Evolutionary conservation across 1,140 invertebrate genomes (phyloP), one percentile per base, ranked within the genome.

Genomic region (Drosophila azteca): DNA sequence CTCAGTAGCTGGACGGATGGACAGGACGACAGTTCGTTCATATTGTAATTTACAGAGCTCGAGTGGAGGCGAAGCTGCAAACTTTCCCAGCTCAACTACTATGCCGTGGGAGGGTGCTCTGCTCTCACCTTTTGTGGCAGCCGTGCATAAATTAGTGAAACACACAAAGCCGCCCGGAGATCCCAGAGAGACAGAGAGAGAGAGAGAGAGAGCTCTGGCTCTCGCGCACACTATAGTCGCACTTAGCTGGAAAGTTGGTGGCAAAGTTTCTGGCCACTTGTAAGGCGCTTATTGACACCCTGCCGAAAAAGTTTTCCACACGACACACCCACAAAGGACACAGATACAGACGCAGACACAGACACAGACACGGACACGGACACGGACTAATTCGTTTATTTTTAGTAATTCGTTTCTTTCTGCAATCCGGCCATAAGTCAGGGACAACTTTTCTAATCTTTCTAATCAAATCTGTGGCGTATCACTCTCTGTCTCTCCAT

Each of bases 11-110:
- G 17, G 29, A 6, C 7, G 29, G 29, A 0, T 15, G 22, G 54
- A 20, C 17, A 20, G 0, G 17, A 20, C 17, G 17, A 20, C 17
- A 20, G 17, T 20, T 20, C 17, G 69, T 71, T 68, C 78, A 75
- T 87, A 87, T 87, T 87, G 83, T 87, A 87, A 87, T 87, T 87
- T 87, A 88, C 88, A 87, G 83, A 87, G 79, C 78, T 68, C 82
- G 63, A 66, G 73, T 64, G 61, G 51, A 54, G 69, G 59, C 45
- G 51, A 54, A 74, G 59, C 45, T 57, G 49, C 59, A 68, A 83
- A 83, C 46, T 69, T 83, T 82, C 50, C 15, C 39, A 29, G 49
- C 22, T 62, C 48, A 57, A 49, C 51, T 57, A 41, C 20, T 11
- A 48, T 29, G 51, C 15, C 26, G 48, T 17, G 53, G 31, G 43